A percentile compares a stretch with the other conserved stretches of the same genome.
Evolutionary conservation across 2,888 invertebrate species (phyloP).

Genomic region (Calameuta pallipes): DNA sequence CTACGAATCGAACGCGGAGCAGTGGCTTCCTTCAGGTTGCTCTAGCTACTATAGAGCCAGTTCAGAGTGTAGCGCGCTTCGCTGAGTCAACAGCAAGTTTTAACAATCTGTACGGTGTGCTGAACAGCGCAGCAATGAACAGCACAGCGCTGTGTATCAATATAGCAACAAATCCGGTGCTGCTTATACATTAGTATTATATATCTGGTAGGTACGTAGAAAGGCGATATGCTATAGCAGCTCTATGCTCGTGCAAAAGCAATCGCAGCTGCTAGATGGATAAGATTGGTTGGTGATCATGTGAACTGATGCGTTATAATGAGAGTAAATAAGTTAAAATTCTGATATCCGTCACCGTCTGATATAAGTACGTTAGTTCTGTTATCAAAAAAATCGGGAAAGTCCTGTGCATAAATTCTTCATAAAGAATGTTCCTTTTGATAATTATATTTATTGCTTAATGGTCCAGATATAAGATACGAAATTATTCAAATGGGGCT

Average conservation of each 20-base stretch:
- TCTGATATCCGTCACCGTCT: neutral
- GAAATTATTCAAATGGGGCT: too few species aligned
- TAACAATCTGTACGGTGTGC: neutral
- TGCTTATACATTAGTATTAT: neutral
- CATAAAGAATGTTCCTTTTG: too few species aligned
- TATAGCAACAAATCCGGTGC: neutral
- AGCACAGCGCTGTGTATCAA: neutral
- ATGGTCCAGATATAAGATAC: too few species aligned
- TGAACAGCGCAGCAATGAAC: neutral
- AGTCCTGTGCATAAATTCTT: neutral
- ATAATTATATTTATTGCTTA: too few species aligned
- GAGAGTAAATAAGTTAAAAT: neutral
- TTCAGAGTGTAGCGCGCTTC: conserved; percentile 1
- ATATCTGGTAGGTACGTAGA: neutral
- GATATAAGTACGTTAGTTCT: neutral
- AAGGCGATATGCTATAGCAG: neutral
- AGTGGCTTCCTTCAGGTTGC: neutral
- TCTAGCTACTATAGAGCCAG: neutral
- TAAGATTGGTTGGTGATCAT: neutral
- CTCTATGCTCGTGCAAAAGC: neutral
- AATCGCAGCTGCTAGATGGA: neutral
- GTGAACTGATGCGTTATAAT: neutral
- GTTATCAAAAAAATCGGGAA: neutral
- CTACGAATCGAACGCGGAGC: neutral
- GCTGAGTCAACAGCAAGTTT: conserved; percentile 5